Conservation (phyloP, 2,888 invertebrate species). For the Dysmachus trigonus region DNA sequence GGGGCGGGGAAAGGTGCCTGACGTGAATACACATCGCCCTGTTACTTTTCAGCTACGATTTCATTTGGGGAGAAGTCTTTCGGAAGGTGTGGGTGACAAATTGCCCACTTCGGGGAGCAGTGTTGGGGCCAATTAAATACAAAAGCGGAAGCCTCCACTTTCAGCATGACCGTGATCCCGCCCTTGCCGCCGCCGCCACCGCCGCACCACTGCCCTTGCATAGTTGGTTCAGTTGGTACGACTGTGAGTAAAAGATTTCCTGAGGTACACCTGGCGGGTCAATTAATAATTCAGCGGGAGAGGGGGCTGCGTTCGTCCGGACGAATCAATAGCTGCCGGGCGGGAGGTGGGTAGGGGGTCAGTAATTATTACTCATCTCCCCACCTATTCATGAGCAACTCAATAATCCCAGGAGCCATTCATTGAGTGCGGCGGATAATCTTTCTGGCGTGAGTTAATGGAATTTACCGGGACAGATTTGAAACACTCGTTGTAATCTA, state of each 20-base stretch:
- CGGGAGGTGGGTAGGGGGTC: no score
- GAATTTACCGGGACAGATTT: slow-evolving; percentile 3
- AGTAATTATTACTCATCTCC: not conserved
- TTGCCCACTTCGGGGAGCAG: not conserved
- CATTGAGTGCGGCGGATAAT: not conserved
- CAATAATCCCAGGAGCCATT: not conserved
- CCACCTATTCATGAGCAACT: not conserved
- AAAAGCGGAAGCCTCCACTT: not conserved
- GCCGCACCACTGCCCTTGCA: no score
- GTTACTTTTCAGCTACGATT: slow-evolving; percentile 4
- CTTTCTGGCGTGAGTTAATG: not conserved
- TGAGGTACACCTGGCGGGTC: not conserved
- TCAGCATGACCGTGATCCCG: not conserved
- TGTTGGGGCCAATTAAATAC: slow-evolving; percentile 13
- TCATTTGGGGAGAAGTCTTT: not conserved
- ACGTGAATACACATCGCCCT: slow-evolving; percentile 14
- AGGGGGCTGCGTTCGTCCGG: no score
- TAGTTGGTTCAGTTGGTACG: not conserved
- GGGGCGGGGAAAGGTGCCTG: no score
- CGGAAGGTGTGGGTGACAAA: not conserved
- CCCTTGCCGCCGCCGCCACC: no score
- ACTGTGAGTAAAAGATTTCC: not conserved
- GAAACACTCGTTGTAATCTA: not conserved
- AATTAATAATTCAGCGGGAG: not conserved
- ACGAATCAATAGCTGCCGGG: not conserved